Evolutionary conservation across 1,140 invertebrate species (phyloP), one percentile per base, ranked within the genome.

Genomic region (Brachionus manjavacas): DNA sequence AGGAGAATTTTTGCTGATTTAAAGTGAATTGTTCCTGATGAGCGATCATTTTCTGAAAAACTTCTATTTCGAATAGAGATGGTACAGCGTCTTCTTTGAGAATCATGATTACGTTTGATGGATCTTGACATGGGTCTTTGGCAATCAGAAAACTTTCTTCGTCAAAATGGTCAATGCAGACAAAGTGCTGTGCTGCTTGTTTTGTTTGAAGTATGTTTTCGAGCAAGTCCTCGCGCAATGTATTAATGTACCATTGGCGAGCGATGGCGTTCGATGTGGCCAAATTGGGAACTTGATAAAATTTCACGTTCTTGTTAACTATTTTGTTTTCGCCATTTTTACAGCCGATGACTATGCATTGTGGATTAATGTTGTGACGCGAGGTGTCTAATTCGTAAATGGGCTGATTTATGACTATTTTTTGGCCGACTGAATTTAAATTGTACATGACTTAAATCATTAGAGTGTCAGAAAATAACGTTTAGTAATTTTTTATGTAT

Each of bases 11-110:
- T 70, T 83, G 60, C 16, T 68, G 43, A 39, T 68, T 83, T 52
- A 46, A 8, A 9, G 64, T 70, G 31, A 83, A 49, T 52, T 83
- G 60, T 68, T 84, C 83, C 76, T 84, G 83, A 46, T 84, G 52
- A 28, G 70, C 68, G 23, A 84, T 74, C 83, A 84, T 84, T 76
- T 84, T 84, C 46, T 84, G 66, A 35, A 84, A 84, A 31, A 84
- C 70, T 74, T 84, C 83, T 35, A 84, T 52, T 16, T 84, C 83
- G 39, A 84, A 84, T 25, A 84, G 25, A 31, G 68, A 49, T 6
- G 83, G 83, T 14, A 84, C 46, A 60, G 83, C 66, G 14, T 84
- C 64, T 14, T 64, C 43, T 84, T 76, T 52, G 14, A 84, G 68
- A 16, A 76, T 43, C 43, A 52, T 84, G n/a, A 52, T 72, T 46